A percentile compares a stretch with the other conserved stretches of the same genome.
Evolutionary conservation across 2,888 invertebrate species (phyloP).

Genomic region (Rutpela maculata): DNA sequence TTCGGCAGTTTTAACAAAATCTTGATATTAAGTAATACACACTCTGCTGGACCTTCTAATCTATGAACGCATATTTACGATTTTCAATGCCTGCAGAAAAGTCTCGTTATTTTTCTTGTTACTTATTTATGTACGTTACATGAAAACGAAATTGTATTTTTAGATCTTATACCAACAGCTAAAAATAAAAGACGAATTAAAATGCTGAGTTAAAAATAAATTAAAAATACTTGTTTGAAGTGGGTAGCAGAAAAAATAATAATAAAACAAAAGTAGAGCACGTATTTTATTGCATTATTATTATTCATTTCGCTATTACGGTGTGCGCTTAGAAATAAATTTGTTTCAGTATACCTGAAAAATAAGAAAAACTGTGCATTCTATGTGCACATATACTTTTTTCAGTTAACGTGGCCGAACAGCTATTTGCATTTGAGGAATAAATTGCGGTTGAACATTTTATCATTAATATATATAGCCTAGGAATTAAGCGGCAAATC

Average conservation of each 20-base stretch:
- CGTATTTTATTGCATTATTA: constrained; percentile 36
- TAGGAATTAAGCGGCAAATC: not conserved
- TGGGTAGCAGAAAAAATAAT: constrained; percentile 11
- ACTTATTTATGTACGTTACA: not conserved
- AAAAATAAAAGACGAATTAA: constrained; percentile 37
- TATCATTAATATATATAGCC: not conserved
- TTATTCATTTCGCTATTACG: constrained; percentile 43
- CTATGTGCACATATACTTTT: constrained; percentile 32
- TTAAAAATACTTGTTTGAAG: constrained; percentile 32
- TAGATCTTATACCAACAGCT: constrained; percentile 25
- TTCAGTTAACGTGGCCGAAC: constrained; percentile 32
- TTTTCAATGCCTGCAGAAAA: no score
- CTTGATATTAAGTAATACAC: no score
- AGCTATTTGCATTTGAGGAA: constrained; percentile 30
- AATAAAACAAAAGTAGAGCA: constrained; percentile 28
- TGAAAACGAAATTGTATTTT: constrained; percentile 24
- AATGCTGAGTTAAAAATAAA: constrained; percentile 26
- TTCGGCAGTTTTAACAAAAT: no score
- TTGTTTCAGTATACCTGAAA: constrained; percentile 15
- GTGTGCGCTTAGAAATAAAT: constrained; percentile 28
- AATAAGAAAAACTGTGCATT: constrained; percentile 30
- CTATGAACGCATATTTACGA: no score
- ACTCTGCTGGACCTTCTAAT: no score
- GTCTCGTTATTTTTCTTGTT: not conserved
- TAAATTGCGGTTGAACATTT: constrained; percentile 12